phyloP scores from a whole-genome alignment of 92 coral and sea anemone species.

The Ricordea florida region DNA sequence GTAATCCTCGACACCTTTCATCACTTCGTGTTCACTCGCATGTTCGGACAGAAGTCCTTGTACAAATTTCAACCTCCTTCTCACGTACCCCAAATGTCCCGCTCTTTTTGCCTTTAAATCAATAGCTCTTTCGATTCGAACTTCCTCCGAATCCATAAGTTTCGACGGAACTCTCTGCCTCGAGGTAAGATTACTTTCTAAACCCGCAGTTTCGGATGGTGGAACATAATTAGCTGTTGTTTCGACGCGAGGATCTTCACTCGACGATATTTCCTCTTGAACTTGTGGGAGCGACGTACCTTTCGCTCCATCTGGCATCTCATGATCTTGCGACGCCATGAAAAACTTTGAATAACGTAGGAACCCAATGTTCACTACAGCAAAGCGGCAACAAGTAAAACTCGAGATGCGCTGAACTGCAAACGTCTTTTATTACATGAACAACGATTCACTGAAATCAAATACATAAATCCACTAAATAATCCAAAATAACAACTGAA shows the following conservation, averaged over 20 bases:
- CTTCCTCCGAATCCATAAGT: constrained; percentile 9
- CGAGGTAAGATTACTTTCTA: not conserved
- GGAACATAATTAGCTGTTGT: not conserved
- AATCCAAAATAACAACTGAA: too few species aligned
- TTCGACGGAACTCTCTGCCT: constrained; percentile 11
- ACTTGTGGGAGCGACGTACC: constrained; percentile 16
- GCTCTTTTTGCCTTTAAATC: constrained; percentile 21
- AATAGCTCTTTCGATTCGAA: constrained; percentile 18
- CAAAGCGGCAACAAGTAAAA: not conserved
- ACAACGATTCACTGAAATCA: constrained; percentile 10
- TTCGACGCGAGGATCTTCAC: not conserved
- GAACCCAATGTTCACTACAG: not conserved
- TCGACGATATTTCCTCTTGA: not conserved
- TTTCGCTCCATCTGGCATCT: constrained; percentile 6
- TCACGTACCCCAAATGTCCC: constrained; percentile 34
- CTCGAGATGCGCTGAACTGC: constrained; percentile 2
- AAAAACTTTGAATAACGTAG: constrained; percentile 12
- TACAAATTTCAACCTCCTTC: constrained; percentile 11
- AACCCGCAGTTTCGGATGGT: not conserved
- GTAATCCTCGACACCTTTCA: constrained; percentile 6
- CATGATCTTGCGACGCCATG: not conserved
- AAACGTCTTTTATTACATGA: not conserved
- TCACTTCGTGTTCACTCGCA: not conserved
- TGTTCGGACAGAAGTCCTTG: constrained; percentile 13
- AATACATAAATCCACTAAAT: not conserved